phyloP scores from a whole-genome alignment of 2,113 vertebrate genomes.

The Periophthalmodon schlosseri region DNA sequence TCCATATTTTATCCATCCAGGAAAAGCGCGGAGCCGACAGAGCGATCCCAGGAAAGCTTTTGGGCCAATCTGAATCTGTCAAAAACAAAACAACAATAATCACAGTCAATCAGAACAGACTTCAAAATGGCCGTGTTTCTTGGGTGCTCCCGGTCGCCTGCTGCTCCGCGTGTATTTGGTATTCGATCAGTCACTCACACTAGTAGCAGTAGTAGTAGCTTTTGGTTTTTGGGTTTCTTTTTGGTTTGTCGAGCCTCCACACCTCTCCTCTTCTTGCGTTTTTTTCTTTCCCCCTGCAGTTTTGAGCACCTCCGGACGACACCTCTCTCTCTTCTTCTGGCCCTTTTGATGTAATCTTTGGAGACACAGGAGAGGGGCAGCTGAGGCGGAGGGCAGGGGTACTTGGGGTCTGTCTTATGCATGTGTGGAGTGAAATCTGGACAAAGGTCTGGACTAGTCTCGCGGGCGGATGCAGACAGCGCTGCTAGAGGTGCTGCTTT shows the following conservation, averaged over 20 bases:
- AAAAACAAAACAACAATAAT: constrained; percentile 55
- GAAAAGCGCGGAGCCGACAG: constrained; percentile 65
- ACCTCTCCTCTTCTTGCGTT: constrained; percentile 42
- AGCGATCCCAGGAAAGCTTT: constrained; percentile 36
- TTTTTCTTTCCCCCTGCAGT: constrained; percentile 56
- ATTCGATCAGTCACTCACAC: constrained; percentile 75
- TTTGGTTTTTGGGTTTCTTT: constrained; percentile 75
- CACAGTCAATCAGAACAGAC: constrained; percentile 66
- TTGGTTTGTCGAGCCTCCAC: constrained; percentile 70
- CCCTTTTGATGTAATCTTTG: constrained; percentile 69
- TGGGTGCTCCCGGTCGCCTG: constrained; percentile 52
- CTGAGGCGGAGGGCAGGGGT: constrained; percentile 71
- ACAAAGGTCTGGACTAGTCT: constrained; percentile 75
- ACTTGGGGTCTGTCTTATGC: constrained; percentile 51
- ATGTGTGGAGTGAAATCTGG: not conserved
- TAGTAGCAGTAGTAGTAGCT: constrained; percentile 73
- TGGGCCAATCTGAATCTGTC: constrained; percentile 48
- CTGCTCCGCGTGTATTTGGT: constrained; percentile 76
- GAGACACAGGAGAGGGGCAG: constrained; percentile 63
- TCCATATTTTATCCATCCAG: constrained; percentile 75
- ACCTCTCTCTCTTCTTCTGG: constrained; percentile 42
- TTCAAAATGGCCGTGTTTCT: constrained; percentile 25
- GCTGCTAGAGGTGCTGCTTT: constrained; percentile 68
- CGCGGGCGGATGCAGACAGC: constrained; percentile 58
- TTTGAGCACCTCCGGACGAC: constrained; percentile 40